Percentiles rank a stretch among this genome's conserved stretches.
Evolutionary conservation across 1,140 invertebrate species (phyloP).

Genomic region (Stegodyphus mimosarum): DNA sequence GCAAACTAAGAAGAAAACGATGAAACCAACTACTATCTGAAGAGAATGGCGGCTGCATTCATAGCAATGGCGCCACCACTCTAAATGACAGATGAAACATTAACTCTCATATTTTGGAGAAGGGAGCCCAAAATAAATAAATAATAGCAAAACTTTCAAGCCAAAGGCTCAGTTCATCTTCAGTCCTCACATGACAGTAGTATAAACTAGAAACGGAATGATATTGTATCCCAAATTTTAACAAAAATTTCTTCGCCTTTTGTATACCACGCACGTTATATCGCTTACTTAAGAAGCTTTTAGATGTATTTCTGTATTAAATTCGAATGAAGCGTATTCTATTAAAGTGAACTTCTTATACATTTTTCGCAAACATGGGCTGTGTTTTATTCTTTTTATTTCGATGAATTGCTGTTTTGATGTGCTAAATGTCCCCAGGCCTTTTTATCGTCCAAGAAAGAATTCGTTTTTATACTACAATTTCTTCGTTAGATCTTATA

Average conservation of each 20-base stretch:
- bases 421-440: no score
- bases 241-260: slow-evolving; percentile 19
- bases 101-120: slow-evolving; percentile 30
- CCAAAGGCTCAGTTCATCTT: slow-evolving; percentile 39
- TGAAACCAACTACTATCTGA: slow-evolving; percentile 14
- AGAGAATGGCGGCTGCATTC: slow-evolving; percentile 35
- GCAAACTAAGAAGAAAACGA: slow-evolving; percentile 25
- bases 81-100: slow-evolving; percentile 45
- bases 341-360: no score
- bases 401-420: no score
- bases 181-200: slow-evolving; percentile 20
- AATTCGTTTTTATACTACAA: no score
- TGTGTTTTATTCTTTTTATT: no score
- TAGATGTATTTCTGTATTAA: background rate
- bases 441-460: no score
- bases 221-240: slow-evolving; percentile 46
- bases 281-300: slow-evolving; percentile 3
- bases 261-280: slow-evolving; percentile 33
- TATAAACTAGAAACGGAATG: slow-evolving; percentile 47
- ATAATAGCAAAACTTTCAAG: slow-evolving; percentile 22
- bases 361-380: no score
- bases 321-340: background rate
- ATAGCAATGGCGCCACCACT: slow-evolving; percentile 17
- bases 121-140: slow-evolving; percentile 34
- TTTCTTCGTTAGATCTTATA: no score